These are phyloP conservation scores for Melopsittacus undulatus DNA, from an alignment of 2,797 vertebrate species.

Conservation along the genomic window DNA sequence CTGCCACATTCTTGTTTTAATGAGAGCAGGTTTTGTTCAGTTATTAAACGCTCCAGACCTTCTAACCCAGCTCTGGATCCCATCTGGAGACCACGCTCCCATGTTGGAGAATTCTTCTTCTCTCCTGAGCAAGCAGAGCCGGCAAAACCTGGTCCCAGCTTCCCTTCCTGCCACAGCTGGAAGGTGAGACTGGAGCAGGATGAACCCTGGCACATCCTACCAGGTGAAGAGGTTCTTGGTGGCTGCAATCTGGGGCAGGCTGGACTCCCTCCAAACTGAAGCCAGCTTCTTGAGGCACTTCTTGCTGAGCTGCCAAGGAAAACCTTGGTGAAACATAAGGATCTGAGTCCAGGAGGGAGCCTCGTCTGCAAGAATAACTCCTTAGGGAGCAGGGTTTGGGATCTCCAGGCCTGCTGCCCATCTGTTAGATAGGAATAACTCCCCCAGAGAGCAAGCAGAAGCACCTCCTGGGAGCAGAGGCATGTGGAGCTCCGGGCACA, in stretches of 20 bases:
- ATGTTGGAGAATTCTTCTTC: neutral
- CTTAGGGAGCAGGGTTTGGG: neutral
- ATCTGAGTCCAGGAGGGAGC: neutral
- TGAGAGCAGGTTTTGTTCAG: accelerated
- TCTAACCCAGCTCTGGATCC: neutral
- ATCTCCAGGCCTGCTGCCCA: slow-evolving; percentile 1
- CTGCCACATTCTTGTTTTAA: accelerated
- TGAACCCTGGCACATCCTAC: neutral
- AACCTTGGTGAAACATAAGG: neutral
- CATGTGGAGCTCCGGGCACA: neutral
- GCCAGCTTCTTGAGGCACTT: neutral
- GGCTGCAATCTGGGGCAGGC: neutral
- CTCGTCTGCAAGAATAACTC: neutral
- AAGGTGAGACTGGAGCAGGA: neutral
- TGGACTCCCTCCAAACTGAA: neutral
- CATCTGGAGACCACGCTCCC: neutral
- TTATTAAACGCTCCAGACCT: neutral
- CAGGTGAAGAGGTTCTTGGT: neutral
- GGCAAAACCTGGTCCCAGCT: neutral
- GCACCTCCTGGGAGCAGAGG: neutral
- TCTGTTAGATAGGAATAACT: neutral
- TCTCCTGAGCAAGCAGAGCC: neutral
- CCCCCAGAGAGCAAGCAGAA: slow-evolving; percentile 16
- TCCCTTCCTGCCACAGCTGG: neutral
- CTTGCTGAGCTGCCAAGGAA: neutral